Base-by-base conservation (phyloP, 1,140 invertebrate genomes). In the Caenorhabditis tropicalis region DNA sequence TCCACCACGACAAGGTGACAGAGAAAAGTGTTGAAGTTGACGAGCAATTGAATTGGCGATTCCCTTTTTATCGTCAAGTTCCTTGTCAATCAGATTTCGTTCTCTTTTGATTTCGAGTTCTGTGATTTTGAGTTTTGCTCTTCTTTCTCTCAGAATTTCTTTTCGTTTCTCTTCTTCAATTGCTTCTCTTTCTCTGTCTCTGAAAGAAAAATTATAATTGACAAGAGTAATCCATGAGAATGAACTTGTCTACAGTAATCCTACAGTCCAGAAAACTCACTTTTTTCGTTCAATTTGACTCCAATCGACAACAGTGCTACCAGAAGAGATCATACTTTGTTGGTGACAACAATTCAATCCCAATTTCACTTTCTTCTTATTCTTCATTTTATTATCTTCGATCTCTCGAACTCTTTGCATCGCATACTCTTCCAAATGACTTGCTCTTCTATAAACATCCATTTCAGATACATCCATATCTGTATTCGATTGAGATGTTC, bases 371-470 rank as follows among this genome's bases (percentile, higher is more conserved):
- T 85, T 85, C 56, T 85, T 85, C 83, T 74, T 74, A 74, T 85
- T 80, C 46, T 80, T 79, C 48, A 49, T 19, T 24, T 84, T 85
- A 79, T 85, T 79, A 19, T 79, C 83, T 10, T 85, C 83, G n/a
- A 65, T 81, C 24, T 80, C 56, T 39, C 79, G 79, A 29, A 84
- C 39, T 53, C 83, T 56, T 29, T 85, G 70, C 43, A 48, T 70
- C 16, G 83, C 83, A 81, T 85, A 85, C 29, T 85, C 83, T 48
- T 85, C 83, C 74, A 85, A 49, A 80, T 85, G 83, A 48, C 83
- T 85, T 19, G 83, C 83, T 43, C 83, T 80, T 31, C 83, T 49
- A 39, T 85, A 85, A 33, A 85, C 27, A 85, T 81, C 83, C 83
- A 85, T 85, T 60, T 85, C 83, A 12, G 81, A 82, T 51, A 58